Evolutionary conservation across 2,113 vertebrate genomes (phyloP), one percentile per base, ranked within the genome.

Genomic region (Podilymbus podiceps): DNA sequence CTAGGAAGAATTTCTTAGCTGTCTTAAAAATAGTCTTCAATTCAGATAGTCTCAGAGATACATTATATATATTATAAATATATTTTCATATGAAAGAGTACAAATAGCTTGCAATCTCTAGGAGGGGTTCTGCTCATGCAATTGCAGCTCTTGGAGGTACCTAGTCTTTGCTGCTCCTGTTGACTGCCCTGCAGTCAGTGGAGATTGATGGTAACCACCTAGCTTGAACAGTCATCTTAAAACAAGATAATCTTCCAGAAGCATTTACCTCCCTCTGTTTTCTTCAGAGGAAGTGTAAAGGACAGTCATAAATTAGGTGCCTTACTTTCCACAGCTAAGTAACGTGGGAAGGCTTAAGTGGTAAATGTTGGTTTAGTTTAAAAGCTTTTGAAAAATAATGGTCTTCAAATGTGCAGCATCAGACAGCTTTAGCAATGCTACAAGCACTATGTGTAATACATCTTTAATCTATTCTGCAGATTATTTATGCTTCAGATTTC

Each of bases 321-420:
- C 31, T 86, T 56, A 49, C 46, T 75, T 89, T 82, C n/a, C 58
- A 80, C 16, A 63, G 47, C 15, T 52, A 44, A 62, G 64, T 62
- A n/a, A 81, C 52, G 75, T 64, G 23, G 49, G 20, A 63, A 82
- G 12, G 53, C 24, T 93, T 78, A 79, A 82, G 49, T 56, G 12
- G 10, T 60, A 89, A 87, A 72, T 20, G 52, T 35, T 66, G n/a
- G 64, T 75, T 91, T 60, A 56, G 8, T 71, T 72, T 66, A 88
- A 91, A 94, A 88, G 35, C 52, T 91, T 87, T 89, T 93, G 68
- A 81, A 95, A 91, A 91, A 89, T 15, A 82, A 46, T 25, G 27
- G 8, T 72, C 74, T 85, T 68, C 28, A 78, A 79, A 82, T 33
- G 24, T 63, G 56, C 44, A 58, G 16, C 3, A 2, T 46, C 35